Evolutionary conservation across 2,888 invertebrate genomes (phyloP), one percentile per base, ranked within the genome.

Genomic region (Neria commutata): DNA sequence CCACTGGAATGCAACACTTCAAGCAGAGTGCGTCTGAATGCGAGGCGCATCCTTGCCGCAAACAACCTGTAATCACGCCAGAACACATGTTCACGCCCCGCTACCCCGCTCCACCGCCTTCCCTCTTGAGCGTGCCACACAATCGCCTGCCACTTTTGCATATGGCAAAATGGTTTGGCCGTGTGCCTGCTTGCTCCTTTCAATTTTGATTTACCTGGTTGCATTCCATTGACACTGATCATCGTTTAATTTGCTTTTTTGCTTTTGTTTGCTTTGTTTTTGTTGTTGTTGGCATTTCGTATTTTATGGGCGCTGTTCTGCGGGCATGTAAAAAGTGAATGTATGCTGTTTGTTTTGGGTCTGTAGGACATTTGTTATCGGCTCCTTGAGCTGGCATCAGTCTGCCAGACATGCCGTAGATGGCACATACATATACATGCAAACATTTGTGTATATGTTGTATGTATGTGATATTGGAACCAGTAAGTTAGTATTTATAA

Each of bases 201-300:
- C 14, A 10, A 19, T 50, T 19, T 50, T 66, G 67, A 72, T 77
- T 77, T 75, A 78, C 76, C 72, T 77, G 70, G 72, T 72, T 76
- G 77, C 77, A 78, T 76, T 77, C 78, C 77, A 76, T 75, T 77
- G 76, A 72, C 76, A 75, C 76, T 77, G 76, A 77, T 76, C 77
- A 76, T 76, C 75, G 72, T 75, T 76, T 77, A 72, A 76, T 75
- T 76, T 77, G 75, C 73, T 71, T 72, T 62, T 23, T 16, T n/a
- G n/a, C n/a, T n/a, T n/a, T n/a, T n/a, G n/a, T n/a, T n/a, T n/a
- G 10, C 34, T 34, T 63, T 72, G 72, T 70, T 52, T 55, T 61
- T 56, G 42, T 54, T 52, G 26, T 11, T 46, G n/a, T 29, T 14
- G 8, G 34, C 45, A n/a, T n/a, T n/a, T n/a, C n/a, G n/a, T n/a